Evolutionary conservation across 2,113 vertebrate genomes (phyloP), one percentile per base, ranked within the genome.

Genomic region (Phalacrocorax brasilianus): DNA sequence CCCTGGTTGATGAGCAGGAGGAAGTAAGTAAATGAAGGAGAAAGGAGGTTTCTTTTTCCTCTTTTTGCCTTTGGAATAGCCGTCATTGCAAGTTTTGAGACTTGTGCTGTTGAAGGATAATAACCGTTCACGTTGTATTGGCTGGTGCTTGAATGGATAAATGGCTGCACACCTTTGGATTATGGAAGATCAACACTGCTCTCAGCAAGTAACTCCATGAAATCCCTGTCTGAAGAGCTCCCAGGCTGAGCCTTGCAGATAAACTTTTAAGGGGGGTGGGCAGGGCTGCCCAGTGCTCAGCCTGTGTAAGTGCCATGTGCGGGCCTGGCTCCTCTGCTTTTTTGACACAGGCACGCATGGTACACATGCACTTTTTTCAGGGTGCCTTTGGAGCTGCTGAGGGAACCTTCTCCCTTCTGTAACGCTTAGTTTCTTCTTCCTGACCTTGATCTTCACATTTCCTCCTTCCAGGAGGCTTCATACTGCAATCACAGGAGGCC

Each of bases 341-440:
- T 27, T 3, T 3, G 9, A 14, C 33, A 30, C 6, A 0, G 14
- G 10, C 7, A 5, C 4, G 33, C 11, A 0, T 50, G 28, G 45
- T 38, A 30, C 8, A 1, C 3, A 12, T 6, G 21, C 13, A 11
- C 0, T 23, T 55, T 35, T 26, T 66, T 58, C 50, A 77, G 20
- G 55, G 13, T 4, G 1, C 13, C 62, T 83, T 71, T 53, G 38
- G 67, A 95, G 47, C 84, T 73, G 32, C 63, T 76, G 28, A 4
- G 44, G 11, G 14, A 89, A 35, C 61, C 24, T 67, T 72, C 22
- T 62, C 18, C 45, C 59, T 85, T 62, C 81, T 71, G 18, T 50
- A 74, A 62, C 18, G 12, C 30, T 58, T 67, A 5, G 13, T 91
- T 89, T 89, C 27, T 89, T 53, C 44, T 90, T 88, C 53, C 33